Base-by-base conservation (phyloP, 2,888 invertebrate species). In the Andrena praecox region DNA sequence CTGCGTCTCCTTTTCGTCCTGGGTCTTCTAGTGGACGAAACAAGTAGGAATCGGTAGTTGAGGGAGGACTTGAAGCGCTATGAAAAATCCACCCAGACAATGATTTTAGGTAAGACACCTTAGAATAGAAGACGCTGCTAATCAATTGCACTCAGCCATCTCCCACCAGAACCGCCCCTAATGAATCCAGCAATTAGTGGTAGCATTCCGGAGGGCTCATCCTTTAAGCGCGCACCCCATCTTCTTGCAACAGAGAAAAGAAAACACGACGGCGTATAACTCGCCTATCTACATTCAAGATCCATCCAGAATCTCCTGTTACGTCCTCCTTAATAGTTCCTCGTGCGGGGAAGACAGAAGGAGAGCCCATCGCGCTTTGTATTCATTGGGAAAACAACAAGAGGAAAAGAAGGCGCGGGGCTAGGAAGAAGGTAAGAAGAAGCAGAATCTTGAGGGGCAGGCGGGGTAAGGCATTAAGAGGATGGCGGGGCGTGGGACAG, bases 161-260 rank as follows among this genome's bases (percentile, higher is more conserved):
- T 24, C 33, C 54, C n/a, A 16, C 31, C 6, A 31, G 16, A 70
- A 70, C 27, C 16, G 3, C 27, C 31, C 33, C 29, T 77, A 67
- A 71, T 77, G 77, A 67, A 71, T 35, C 31, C 56, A 31, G 66
- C 71, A 70, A 77, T 77, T 77, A 77, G 62, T 12, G 64, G 24
- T 60, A 27, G 10, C 35, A 68, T 54, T 59, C 24, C 59, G 10
- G 6, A 56, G 50, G 24, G 24, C 27, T 50, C 59, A 24, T 5
- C 33, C 24, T 12, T 75, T 33, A 60, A 71, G 4, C 29, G 66
- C 16, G 12, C n/a, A 6, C 20, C 24, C 27, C 0, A 6, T 10
- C 3, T 12, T 24, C 35, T 2, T 0, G n/a, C 16, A n/a, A 7
- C 5, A n/a, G 20, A 27, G 12, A 48, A 42, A 64, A 42, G 24